Conservation (phyloP, 2,113 vertebrate species). For the Phyllostomus hastatus region DNA sequence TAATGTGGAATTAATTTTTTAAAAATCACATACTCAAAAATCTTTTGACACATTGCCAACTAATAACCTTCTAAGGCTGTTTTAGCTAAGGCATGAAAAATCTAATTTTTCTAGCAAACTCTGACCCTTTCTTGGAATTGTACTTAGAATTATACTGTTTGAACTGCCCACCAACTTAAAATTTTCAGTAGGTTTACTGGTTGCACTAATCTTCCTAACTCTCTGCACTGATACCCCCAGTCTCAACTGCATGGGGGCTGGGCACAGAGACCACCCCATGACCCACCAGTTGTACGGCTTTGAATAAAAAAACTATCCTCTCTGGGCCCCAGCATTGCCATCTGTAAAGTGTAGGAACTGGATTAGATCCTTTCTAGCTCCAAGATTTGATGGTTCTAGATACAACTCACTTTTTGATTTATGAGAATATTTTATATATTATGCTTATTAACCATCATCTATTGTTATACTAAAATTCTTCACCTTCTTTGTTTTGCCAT, state of each 20-base stretch:
- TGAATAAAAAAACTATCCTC: neutral
- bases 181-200: neutral
- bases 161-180: neutral
- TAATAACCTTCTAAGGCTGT: neutral
- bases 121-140: neutral
- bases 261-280: neutral
- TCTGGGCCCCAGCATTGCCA: neutral
- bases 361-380: neutral
- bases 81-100: neutral
- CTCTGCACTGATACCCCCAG: neutral
- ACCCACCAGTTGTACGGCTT: accelerated
- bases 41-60: neutral
- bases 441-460: neutral
- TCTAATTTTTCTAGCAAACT: neutral
- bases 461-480: neutral
- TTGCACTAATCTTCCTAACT: neutral
- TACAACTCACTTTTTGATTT: neutral
- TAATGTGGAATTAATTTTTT: neutral
- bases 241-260: neutral
- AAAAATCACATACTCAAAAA: neutral
- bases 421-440: neutral
- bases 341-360: neutral
- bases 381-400: neutral
- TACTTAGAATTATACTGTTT: neutral
- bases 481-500: neutral